Conservation (phyloP, 23 tunicate species). For the Halocynthia roretzi region DNA sequence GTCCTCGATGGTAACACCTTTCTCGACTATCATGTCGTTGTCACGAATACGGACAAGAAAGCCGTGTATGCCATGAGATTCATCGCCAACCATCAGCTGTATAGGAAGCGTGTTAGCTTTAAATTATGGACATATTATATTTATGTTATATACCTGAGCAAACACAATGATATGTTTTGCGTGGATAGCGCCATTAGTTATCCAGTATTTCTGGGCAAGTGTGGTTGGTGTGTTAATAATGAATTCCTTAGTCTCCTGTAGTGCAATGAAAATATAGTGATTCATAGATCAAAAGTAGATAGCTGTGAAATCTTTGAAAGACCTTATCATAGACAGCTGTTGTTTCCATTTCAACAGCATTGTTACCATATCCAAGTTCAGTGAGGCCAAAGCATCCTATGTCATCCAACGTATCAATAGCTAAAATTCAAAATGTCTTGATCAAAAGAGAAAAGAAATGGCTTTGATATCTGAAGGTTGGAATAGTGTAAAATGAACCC, state of each 20-base stretch:
- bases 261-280: neutral
- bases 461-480: too few relatives aligned
- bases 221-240: constrained; percentile 89
- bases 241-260: constrained; percentile 84
- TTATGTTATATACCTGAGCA: constrained; percentile 55
- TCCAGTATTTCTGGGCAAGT: constrained; percentile 97
- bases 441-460: too few relatives aligned
- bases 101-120: neutral
- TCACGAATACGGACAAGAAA: constrained; percentile 86
- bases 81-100: constrained; percentile 57
- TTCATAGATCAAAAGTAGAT: neutral
- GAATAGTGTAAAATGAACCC: neutral
- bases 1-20: constrained; percentile 88
- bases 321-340: constrained; percentile 74
- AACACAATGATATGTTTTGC: constrained; percentile 90
- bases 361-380: constrained; percentile 92
- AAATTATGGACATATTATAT: neutral
- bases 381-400: constrained; percentile 95
- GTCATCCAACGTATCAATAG: constrained; percentile 76
- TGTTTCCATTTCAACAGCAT: constrained; percentile 98
- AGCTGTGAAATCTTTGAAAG: neutral
- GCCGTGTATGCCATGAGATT: constrained; percentile 80
- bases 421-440: constrained; percentile 10
- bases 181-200: constrained; percentile 93
- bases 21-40: constrained; percentile 79